A percentile compares a stretch with the other conserved stretches of the same genome.
Evolutionary conservation across 2,113 vertebrate species (phyloP).

Genomic region (Eira barbara): DNA sequence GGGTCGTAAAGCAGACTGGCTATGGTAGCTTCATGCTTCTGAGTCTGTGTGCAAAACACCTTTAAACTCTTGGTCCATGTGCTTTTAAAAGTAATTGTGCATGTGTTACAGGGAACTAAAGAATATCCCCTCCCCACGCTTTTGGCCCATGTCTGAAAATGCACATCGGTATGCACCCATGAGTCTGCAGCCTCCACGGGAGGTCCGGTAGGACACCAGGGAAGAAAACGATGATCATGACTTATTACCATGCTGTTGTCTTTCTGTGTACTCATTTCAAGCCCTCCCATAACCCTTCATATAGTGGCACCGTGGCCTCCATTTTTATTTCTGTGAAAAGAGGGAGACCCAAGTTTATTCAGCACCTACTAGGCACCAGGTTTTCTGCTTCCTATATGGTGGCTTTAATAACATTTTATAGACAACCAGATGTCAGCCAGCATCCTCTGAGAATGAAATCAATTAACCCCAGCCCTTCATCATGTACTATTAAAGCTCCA

Average conservation of each 20-base stretch:
- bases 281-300: neutral
- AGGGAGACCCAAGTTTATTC: neutral
- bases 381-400: neutral
- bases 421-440: neutral
- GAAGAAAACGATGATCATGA: neutral
- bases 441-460: slow-evolving; percentile 10
- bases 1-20: neutral
- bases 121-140: neutral
- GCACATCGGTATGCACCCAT: neutral
- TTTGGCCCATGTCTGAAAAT: neutral
- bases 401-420: neutral
- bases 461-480: neutral
- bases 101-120: neutral
- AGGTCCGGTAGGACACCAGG: neutral
- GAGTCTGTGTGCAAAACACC: neutral
- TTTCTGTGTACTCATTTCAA: neutral
- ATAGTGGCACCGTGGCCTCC: neutral
- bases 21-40: neutral
- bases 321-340: neutral
- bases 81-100: neutral
- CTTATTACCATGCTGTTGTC: neutral
- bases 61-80: neutral
- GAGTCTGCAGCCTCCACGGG: neutral
- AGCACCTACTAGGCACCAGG: neutral
- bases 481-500: neutral